These are phyloP conservation scores for Steinernema carpocapsae DNA, from an alignment of 2,888 invertebrate genomes.

Conservation along the genomic window DNA sequence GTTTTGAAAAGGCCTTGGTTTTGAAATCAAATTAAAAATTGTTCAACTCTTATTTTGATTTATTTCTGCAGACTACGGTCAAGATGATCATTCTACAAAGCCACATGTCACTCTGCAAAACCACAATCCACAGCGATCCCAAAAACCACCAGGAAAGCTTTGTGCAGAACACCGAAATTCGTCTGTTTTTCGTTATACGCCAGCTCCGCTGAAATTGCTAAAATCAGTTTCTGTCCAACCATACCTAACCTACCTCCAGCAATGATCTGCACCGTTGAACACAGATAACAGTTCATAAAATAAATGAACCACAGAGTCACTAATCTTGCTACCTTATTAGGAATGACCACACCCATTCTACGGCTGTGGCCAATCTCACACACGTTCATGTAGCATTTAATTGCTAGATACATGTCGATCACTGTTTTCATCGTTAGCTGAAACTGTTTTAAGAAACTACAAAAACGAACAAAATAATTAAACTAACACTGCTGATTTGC, in stretches of 20 bases:
- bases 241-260: neutral
- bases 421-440: conserved; percentile 2
- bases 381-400: neutral
- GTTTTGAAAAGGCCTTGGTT: too few relatives aligned
- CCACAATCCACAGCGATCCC: neutral
- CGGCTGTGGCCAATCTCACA: neutral
- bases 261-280: conserved; percentile 1
- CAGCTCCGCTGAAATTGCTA: neutral
- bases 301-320: neutral
- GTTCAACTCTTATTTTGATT: too few relatives aligned
- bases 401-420: conserved; percentile 6
- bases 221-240: neutral
- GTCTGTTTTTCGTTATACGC: neutral
- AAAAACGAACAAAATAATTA: too few relatives aligned
- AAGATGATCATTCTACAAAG: too few relatives aligned
- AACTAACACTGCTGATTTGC: neutral
- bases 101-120: neutral
- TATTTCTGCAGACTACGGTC: too few relatives aligned
- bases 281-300: neutral
- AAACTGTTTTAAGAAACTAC: neutral
- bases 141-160: neutral
- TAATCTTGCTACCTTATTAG: neutral
- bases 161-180: neutral
- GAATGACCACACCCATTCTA: neutral
- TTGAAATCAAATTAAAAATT: too few relatives aligned